A percentile compares a stretch with the other conserved stretches of the same genome.
phyloP scores from a whole-genome alignment of 1,140 invertebrate genomes.

The Drosophila kurseongensis region DNA sequence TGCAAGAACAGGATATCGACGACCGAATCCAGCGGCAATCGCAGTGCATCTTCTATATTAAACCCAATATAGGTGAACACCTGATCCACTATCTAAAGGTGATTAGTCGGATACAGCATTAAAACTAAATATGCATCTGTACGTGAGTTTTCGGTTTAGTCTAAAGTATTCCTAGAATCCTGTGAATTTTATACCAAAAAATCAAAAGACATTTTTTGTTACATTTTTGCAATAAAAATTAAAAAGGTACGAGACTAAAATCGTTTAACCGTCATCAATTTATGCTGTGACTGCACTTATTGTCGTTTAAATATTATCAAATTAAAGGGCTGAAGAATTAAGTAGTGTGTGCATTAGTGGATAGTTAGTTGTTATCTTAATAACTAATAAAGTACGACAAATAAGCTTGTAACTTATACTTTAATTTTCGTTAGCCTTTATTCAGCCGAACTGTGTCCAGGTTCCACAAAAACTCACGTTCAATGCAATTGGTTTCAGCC shows the following conservation, averaged over 20 bases:
- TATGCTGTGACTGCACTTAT: too few relatives aligned
- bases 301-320: too few relatives aligned
- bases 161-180: conserved; percentile 41
- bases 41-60: conserved; percentile 78
- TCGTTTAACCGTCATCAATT: too few relatives aligned
- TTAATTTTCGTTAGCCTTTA: background rate
- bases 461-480: conserved; percentile 51
- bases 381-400: too few relatives aligned
- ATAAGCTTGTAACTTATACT: too few relatives aligned
- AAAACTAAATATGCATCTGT: conserved; percentile 17
- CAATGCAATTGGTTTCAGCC: conserved; percentile 64
- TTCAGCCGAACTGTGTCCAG: conserved; percentile 8
- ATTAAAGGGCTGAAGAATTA: too few relatives aligned
- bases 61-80: conserved; percentile 68
- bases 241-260: background rate
- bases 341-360: too few relatives aligned
- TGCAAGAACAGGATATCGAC: conserved; percentile 41
- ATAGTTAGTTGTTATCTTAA: too few relatives aligned
- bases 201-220: conserved; percentile 52
- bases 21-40: conserved; percentile 48
- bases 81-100: conserved; percentile 75
- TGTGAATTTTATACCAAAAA: conserved; percentile 52
- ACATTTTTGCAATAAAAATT: conserved; percentile 61
- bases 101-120: conserved; percentile 52
- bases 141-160: conserved; percentile 26